Percentiles rank a stretch among this genome's conserved stretches.
phyloP scores from a whole-genome alignment of 2,888 invertebrate genomes.

The Exephanes ischioxanthus region DNA sequence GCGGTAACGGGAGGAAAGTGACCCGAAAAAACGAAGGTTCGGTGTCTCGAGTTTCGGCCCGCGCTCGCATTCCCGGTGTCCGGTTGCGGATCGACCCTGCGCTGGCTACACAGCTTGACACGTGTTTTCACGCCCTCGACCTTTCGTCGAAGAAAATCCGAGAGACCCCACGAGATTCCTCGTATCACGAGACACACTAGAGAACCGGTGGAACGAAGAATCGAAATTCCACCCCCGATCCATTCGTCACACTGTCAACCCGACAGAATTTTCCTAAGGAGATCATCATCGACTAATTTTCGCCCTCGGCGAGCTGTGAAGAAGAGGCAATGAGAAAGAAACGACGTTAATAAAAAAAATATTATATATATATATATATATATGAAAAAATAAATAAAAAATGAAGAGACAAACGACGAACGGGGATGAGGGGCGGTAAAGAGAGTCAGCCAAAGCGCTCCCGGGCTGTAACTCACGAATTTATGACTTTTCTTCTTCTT shows the following conservation, averaged over 20 bases:
- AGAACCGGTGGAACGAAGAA: slow-evolving; percentile 21
- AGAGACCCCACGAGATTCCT: slow-evolving; percentile 11
- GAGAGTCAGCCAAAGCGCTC: slow-evolving; percentile 66
- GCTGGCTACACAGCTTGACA: slow-evolving; percentile 49
- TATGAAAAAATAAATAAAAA: neutral
- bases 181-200: neutral
- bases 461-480: slow-evolving; percentile 78
- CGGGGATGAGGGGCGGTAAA: slow-evolving; percentile 47
- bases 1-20: slow-evolving; percentile 38
- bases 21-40: slow-evolving; percentile 31
- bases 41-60: slow-evolving; percentile 49
- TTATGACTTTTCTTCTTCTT: slow-evolving; percentile 80
- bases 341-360: slow-evolving; percentile 1
- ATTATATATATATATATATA: too few relatives aligned
- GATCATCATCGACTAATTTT: slow-evolving; percentile 48
- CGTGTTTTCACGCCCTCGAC: slow-evolving; percentile 66
- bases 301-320: neutral
- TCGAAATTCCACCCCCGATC: slow-evolving; percentile 29
- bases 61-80: slow-evolving; percentile 44
- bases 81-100: slow-evolving; percentile 51
- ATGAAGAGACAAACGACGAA: slow-evolving; percentile 4
- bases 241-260: slow-evolving; percentile 46
- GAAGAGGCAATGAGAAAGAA: neutral
- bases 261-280: slow-evolving; percentile 16
- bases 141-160: slow-evolving; percentile 68